These are phyloP conservation scores for Cerastoderma edule DNA, from an alignment of 2,888 invertebrate genomes.

Conservation along the genomic window DNA sequence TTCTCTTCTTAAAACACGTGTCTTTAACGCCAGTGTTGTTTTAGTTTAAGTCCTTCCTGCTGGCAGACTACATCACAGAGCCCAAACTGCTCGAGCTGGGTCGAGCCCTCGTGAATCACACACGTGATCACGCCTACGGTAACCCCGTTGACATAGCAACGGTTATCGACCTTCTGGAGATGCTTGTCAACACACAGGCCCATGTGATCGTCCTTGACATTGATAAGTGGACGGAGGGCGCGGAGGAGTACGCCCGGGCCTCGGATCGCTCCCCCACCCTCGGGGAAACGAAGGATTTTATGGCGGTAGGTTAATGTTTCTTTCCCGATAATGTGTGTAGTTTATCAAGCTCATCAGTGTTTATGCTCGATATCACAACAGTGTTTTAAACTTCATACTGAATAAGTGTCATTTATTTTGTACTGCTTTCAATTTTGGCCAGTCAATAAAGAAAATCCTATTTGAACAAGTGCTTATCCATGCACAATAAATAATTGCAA, in stretches of 20 bases:
- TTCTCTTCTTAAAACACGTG: too few relatives aligned
- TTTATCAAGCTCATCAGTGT: too few relatives aligned
- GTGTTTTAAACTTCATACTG: too few relatives aligned
- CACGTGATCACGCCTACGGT: conserved; percentile 68
- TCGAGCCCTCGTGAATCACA: conserved; percentile 75
- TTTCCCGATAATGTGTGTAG: too few relatives aligned
- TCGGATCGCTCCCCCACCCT: conserved; percentile 70
- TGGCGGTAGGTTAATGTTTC: conserved; percentile 66
- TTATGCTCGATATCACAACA: too few relatives aligned
- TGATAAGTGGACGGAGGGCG: conserved; percentile 69
- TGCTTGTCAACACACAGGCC: conserved; percentile 79
- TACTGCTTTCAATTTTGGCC: too few relatives aligned
- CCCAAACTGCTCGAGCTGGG: conserved; percentile 71
- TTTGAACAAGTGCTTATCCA: too few relatives aligned
- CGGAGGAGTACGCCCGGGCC: conserved; percentile 68
- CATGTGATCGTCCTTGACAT: conserved; percentile 70
- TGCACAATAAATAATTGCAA: too few relatives aligned
- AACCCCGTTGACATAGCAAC: conserved; percentile 82
- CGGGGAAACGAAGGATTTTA: conserved; percentile 77
- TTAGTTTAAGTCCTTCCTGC: too few relatives aligned
- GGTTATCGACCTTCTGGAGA: conserved; percentile 78
- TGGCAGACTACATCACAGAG: conserved; percentile 62
- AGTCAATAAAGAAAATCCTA: too few relatives aligned
- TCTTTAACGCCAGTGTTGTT: too few relatives aligned
- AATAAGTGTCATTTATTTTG: too few relatives aligned